Conservation (phyloP, 92 coral and sea anemone genomes). For the Porites divaricata region DNA sequence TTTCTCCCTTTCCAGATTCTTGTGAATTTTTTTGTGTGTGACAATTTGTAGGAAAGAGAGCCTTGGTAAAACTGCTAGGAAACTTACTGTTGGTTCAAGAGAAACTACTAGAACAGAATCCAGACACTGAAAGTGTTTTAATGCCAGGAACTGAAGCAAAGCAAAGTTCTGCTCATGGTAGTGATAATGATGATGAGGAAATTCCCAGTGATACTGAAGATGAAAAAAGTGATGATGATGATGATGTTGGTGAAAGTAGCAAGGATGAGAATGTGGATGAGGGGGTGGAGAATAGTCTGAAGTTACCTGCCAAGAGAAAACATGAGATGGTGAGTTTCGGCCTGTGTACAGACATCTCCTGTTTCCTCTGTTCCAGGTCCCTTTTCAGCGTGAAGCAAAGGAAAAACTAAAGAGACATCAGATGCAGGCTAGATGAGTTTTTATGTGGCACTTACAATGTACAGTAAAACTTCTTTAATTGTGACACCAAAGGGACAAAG, state of each 20-base stretch:
- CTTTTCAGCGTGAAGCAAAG: too few species aligned
- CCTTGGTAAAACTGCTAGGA: conserved; percentile 69
- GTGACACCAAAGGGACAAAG: too few species aligned
- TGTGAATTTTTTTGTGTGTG: too few species aligned
- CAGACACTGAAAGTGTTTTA: conserved; percentile 72
- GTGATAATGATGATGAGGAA: conserved; percentile 84
- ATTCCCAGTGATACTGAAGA: conserved; percentile 90
- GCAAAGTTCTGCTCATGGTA: conserved; percentile 17
- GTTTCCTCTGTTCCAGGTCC: too few species aligned
- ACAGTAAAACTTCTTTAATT: too few species aligned
- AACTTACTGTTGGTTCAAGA: conserved; percentile 83
- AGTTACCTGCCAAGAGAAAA: conserved; percentile 77
- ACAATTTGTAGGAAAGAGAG: conserved; percentile 58
- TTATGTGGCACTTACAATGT: too few species aligned
- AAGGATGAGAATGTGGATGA: conserved; percentile 15
- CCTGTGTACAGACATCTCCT: neutral
- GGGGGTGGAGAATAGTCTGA: conserved; percentile 35
- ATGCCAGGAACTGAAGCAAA: conserved; percentile 45
- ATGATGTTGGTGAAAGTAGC: neutral
- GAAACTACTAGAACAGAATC: conserved; percentile 79
- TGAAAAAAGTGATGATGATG: conserved; percentile 60
- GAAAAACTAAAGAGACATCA: too few species aligned
- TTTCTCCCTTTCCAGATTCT: neutral
- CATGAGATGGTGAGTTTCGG: conserved; percentile 64
- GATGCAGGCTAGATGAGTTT: too few species aligned